Evolutionary conservation across 64 coral and sea anemone species (phyloP).

Genomic region (Catalaphyllia jardinei): DNA sequence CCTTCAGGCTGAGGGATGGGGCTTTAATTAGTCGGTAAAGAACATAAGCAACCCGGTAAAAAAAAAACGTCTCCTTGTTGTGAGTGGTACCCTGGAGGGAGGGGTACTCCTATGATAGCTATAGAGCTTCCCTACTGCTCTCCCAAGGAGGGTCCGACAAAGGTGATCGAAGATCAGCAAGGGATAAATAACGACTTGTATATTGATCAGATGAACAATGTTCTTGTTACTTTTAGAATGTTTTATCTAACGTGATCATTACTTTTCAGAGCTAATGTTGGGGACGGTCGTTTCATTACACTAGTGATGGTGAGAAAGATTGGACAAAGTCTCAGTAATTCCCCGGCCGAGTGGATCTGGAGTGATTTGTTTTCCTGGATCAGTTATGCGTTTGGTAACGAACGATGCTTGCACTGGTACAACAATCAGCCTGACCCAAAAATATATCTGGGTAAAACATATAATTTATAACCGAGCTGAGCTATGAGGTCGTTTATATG

Average conservation of each 20-base stretch:
- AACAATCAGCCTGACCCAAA: constrained; percentile 20
- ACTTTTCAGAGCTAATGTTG: background rate
- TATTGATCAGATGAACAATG: too few species aligned
- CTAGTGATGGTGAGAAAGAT: background rate
- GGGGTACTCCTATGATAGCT: too few species aligned
- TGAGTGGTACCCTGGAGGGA: too few species aligned
- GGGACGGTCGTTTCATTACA: background rate
- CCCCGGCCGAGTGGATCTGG: constrained; percentile 63
- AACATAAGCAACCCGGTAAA: too few species aligned
- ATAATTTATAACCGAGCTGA: background rate
- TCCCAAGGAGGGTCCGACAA: too few species aligned
- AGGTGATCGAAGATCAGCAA: too few species aligned
- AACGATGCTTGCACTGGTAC: constrained; percentile 42
- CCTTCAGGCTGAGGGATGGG: too few species aligned
- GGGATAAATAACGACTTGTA: too few species aligned
- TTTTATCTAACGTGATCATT: background rate
- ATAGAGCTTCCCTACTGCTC: too few species aligned
- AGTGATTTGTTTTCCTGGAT: constrained; percentile 59
- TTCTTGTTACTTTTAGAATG: background rate
- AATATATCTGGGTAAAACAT: constrained; percentile 30
- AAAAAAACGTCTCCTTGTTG: too few species aligned
- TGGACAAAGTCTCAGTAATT: background rate
- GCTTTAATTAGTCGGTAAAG: too few species aligned
- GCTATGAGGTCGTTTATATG: too few species aligned
- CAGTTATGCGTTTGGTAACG: constrained; percentile 18